Percentiles rank a stretch among this genome's conserved stretches.
Conservation (phyloP, 1,140 invertebrate genomes). For the Wiebesia pumilae region DNA sequence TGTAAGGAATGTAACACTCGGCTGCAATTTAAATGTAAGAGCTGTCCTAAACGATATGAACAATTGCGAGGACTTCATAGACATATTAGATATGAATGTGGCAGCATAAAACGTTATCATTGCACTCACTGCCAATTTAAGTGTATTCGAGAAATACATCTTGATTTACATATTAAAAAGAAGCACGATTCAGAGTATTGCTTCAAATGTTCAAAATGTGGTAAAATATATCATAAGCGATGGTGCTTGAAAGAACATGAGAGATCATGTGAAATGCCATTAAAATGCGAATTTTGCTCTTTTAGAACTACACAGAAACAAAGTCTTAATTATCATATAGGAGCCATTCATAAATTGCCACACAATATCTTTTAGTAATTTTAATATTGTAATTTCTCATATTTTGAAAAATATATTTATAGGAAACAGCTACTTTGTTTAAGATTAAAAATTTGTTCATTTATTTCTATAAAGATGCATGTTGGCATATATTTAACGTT, state of each 20-base stretch:
- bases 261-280: slow-evolving; percentile 51
- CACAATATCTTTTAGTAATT: slow-evolving; percentile 51
- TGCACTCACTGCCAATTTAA: slow-evolving; percentile 52
- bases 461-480: slow-evolving; percentile 44
- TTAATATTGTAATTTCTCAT: not conserved
- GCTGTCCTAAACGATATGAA: slow-evolving; percentile 48
- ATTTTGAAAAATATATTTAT: slow-evolving; percentile 18
- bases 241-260: slow-evolving; percentile 54
- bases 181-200: slow-evolving; percentile 50
- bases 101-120: slow-evolving; percentile 52
- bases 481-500: slow-evolving; percentile 47
- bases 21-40: slow-evolving; percentile 52
- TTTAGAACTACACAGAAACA: slow-evolving; percentile 53
- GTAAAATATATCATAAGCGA: slow-evolving; percentile 49
- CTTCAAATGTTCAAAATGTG: slow-evolving; percentile 52
- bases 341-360: slow-evolving; percentile 49
- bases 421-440: slow-evolving; percentile 32
- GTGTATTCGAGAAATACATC: slow-evolving; percentile 51
- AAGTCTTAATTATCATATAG: slow-evolving; percentile 54
- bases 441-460: slow-evolving; percentile 26
- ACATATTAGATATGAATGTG: slow-evolving; percentile 52
- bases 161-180: slow-evolving; percentile 53
- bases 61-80: slow-evolving; percentile 51
- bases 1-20: slow-evolving; percentile 50
- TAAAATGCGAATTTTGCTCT: slow-evolving; percentile 51